Evolutionary conservation across 2,113 vertebrate genomes (phyloP).

Genomic region (Laterallus jamaicensis): DNA sequence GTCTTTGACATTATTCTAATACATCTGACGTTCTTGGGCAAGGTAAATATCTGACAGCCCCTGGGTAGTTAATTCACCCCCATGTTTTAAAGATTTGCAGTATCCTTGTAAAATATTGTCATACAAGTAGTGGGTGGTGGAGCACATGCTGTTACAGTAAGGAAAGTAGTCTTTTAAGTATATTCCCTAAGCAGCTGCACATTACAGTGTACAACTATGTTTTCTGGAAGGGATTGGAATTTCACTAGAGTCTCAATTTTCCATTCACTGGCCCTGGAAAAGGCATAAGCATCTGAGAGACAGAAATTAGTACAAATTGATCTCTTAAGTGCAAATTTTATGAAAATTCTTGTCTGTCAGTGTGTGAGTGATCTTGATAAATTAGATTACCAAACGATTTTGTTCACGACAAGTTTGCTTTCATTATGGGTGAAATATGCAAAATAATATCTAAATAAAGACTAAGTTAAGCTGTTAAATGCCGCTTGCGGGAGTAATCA

Average conservation of each 20-base stretch:
- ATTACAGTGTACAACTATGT: not conserved
- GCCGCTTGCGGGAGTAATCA: constrained; percentile 20
- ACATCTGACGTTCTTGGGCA: not conserved
- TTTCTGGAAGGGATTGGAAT: not conserved
- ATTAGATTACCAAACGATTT: constrained; percentile 25
- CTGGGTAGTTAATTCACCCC: not conserved
- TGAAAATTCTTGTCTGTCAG: constrained; percentile 33
- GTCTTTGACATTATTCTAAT: constrained; percentile 1
- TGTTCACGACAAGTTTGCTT: not conserved
- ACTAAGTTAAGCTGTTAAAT: constrained; percentile 32
- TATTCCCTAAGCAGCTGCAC: not conserved
- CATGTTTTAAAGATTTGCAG: not conserved
- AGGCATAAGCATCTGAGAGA: not conserved
- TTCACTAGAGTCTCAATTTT: not conserved
- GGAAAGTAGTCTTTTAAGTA: constrained; percentile 4
- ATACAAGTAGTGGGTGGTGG: constrained; percentile 7
- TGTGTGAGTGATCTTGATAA: constrained; percentile 3
- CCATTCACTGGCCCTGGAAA: not conserved
- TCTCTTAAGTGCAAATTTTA: constrained; percentile 15
- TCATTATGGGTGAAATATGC: constrained; percentile 7
- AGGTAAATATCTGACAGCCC: not conserved
- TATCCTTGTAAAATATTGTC: constrained; percentile 29
- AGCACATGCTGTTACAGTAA: not conserved
- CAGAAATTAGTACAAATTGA: constrained; percentile 15
- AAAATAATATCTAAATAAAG: constrained; percentile 47